Percentiles rank a stretch among this genome's conserved stretches.
Conservation (phyloP, 2,888 invertebrate species). For the Oeneis ivallda region DNA sequence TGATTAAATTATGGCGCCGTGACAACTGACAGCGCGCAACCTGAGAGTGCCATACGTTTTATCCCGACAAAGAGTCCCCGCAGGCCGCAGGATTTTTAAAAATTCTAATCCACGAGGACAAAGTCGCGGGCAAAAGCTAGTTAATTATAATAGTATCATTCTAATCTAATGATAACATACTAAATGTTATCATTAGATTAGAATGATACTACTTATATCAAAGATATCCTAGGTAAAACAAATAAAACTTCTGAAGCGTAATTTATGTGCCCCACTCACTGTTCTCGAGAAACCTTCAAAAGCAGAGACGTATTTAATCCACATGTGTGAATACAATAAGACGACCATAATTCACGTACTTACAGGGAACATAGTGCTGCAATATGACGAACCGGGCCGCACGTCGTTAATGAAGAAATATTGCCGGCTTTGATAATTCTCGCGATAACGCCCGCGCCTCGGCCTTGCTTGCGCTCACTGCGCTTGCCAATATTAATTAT, state of each 20-base stretch:
- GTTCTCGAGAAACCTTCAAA: slow-evolving; percentile 3
- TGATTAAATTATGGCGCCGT: no score
- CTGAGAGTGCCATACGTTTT: no score
- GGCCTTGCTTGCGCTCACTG: slow-evolving; percentile 53
- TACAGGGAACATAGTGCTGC: slow-evolving; percentile 30
- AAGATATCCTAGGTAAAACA: no score
- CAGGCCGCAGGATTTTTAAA: no score
- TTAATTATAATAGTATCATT: no score
- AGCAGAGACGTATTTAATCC: slow-evolving; percentile 27
- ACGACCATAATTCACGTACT: slow-evolving; percentile 43
- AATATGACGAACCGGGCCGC: slow-evolving; percentile 14
- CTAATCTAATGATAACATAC: no score
- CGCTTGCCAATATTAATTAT: slow-evolving; percentile 65
- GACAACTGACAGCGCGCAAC: no score
- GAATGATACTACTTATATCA: no score
- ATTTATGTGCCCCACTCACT: background rate
- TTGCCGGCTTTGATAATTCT: slow-evolving; percentile 69
- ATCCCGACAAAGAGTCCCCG: no score
- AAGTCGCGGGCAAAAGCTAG: no score
- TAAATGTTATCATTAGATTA: no score
- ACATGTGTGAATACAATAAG: slow-evolving; percentile 41
- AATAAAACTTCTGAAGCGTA: background rate
- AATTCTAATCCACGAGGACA: no score
- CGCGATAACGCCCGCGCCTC: slow-evolving; percentile 61
- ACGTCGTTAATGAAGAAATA: slow-evolving; percentile 78